Percentiles rank a stretch among this genome's conserved stretches.
Conservation (phyloP, 2,888 invertebrate genomes). For the Dolichopus griseipennis region DNA sequence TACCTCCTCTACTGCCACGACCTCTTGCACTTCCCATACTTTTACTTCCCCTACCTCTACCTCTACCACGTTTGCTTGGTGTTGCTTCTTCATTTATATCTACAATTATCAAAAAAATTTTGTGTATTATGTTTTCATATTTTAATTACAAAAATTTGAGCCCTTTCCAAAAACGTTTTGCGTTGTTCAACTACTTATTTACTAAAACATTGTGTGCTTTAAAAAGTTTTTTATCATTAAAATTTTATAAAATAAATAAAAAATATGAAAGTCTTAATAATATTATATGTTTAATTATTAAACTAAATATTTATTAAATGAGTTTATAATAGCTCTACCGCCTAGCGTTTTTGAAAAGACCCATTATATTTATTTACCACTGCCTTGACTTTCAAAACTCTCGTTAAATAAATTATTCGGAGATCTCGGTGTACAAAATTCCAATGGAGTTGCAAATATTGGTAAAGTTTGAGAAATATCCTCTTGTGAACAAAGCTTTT, state of each 20-base stretch:
- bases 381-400: neutral
- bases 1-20: constrained; percentile 30
- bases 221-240: no score
- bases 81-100: neutral
- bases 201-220: no score
- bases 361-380: neutral
- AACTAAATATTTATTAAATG: no score
- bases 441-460: neutral
- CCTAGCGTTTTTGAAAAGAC: no score
- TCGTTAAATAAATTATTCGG: neutral
- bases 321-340: no score
- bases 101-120: neutral
- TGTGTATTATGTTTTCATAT: neutral
- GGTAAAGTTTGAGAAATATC: neutral
- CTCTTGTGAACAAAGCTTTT: neutral
- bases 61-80: neutral
- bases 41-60: neutral
- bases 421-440: neutral
- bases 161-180: no score
- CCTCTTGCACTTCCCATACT: constrained; percentile 16
- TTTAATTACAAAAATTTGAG: no score
- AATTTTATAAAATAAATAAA: no score
- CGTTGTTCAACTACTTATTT: no score
- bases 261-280: no score
- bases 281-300: no score